Base-by-base conservation (phyloP, 2,888 invertebrate species). In the Watsonalla cultraria region DNA sequence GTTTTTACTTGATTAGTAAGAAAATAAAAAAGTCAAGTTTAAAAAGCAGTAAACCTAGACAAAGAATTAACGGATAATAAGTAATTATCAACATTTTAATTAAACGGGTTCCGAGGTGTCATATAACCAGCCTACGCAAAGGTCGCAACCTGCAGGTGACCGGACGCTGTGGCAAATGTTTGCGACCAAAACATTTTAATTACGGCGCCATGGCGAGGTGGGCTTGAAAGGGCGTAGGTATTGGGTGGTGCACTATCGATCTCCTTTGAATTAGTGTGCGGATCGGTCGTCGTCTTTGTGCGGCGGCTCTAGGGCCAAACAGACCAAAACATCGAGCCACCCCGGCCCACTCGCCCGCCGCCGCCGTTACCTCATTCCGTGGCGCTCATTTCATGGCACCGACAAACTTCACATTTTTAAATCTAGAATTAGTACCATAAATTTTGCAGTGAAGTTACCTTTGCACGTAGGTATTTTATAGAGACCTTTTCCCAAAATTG, bases 251-350 rank as follows among this genome's bases (percentile, higher is more conserved):
- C 87, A 85, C 84, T 90, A 90, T 90, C 90, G 90, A 90, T 90
- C 89, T 89, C 81, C 76, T 84, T 86, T 86, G 88, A 90, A 90
- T 90, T 90, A 90, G 90, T 89, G 90, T 86, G 86, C 87, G 87
- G 84, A 88, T 89, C 90, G 90, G 81, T 80, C 84, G 82, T 76
- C 88, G 90, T 90, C 90, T 90, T 90, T 90, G 88, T 89, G 86
- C 79, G 80, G 79, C 66, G 70, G 73, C 86, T 81, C 85, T 86
- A 84, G 84, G 84, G 78, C 86, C 85, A 91, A 91, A 91, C 87
- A 90, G 90, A 90, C 91, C 90, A 90, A 91, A 90, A 90, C 91
- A 89, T 80, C 78, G 66, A 61, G 68, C 74, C 74, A 68, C 77
- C 78, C 76, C 66, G 63, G 70, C 70, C 72, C 78, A 62, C 78